phyloP scores from a whole-genome alignment of 2,797 vertebrate genomes.

The Remorina albescens region DNA sequence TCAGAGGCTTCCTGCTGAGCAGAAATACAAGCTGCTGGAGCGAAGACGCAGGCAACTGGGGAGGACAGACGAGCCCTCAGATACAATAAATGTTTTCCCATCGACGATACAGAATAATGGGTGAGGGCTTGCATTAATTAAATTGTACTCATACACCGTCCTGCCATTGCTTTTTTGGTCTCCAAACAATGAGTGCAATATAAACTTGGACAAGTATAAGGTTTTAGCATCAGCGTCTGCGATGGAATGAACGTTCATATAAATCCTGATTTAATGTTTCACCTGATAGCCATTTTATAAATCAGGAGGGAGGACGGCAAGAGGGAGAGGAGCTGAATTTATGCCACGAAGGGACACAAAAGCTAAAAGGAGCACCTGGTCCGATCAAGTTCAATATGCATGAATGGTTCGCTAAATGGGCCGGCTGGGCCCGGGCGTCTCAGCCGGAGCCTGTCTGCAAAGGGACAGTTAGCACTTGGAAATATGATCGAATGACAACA shows the following conservation, averaged over 20 bases:
- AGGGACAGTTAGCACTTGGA: neutral
- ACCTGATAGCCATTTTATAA: conserved; percentile 23
- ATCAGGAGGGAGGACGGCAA: conserved; percentile 10
- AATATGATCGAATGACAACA: neutral
- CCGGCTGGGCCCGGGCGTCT: no score
- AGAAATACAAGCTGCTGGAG: conserved; percentile 51
- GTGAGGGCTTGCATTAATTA: conserved; percentile 21
- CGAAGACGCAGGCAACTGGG: conserved; percentile 33
- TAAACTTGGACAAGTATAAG: neutral
- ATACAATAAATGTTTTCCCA: conserved; percentile 34
- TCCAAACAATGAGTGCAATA: conserved; percentile 27
- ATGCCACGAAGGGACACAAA: neutral
- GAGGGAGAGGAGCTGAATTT: conserved; percentile 22
- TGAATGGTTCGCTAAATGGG: neutral
- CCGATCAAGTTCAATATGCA: neutral
- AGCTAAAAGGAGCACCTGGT: conserved; percentile 7
- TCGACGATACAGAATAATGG: conserved; percentile 21
- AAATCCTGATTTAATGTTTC: conserved; percentile 45
- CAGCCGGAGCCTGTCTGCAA: neutral
- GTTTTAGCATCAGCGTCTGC: conserved; percentile 14
- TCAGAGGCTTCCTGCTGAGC: conserved; percentile 44
- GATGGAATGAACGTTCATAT: conserved; percentile 33
- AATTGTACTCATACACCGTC: neutral
- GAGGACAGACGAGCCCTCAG: conserved; percentile 38
- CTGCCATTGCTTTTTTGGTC: conserved; percentile 2